These are phyloP conservation scores for Dipodomys merriami DNA, from an alignment of 2,113 vertebrate genomes.

Conservation along the genomic window DNA sequence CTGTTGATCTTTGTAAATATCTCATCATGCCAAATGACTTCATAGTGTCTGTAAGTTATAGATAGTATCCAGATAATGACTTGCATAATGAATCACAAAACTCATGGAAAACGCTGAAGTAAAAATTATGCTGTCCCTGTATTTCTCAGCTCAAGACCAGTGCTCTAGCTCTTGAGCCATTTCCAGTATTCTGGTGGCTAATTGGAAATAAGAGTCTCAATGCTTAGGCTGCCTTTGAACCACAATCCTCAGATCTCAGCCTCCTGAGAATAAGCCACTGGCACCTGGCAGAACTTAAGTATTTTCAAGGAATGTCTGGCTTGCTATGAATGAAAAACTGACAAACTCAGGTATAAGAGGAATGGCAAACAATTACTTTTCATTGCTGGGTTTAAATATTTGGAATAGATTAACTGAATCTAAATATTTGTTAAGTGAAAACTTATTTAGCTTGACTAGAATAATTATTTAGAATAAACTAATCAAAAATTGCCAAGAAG, in stretches of 20 bases:
- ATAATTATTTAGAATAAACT: too few species aligned
- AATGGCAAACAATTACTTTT: background rate
- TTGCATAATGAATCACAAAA: background rate
- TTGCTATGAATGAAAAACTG: background rate
- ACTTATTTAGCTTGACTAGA: background rate
- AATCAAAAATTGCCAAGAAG: background rate
- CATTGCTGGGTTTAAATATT: background rate
- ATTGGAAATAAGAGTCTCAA: too few species aligned
- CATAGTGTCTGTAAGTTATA: background rate
- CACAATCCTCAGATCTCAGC: too few species aligned
- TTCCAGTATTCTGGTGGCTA: too few species aligned
- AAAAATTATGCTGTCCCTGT: background rate
- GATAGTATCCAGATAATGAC: background rate
- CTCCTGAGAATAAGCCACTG: too few species aligned
- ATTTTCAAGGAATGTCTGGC: background rate
- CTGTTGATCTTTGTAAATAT: background rate
- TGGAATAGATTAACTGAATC: background rate
- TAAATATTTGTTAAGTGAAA: background rate
- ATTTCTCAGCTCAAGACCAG: too few species aligned
- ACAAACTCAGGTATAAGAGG: background rate
- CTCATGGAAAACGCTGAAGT: background rate
- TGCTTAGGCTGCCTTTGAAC: too few species aligned
- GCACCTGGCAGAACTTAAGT: background rate
- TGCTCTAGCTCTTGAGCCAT: too few species aligned
- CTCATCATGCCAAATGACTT: background rate